Evolutionary conservation across 2,113 vertebrate genomes (phyloP).

Genomic region (Cryptoleucopteryx plumbea): DNA sequence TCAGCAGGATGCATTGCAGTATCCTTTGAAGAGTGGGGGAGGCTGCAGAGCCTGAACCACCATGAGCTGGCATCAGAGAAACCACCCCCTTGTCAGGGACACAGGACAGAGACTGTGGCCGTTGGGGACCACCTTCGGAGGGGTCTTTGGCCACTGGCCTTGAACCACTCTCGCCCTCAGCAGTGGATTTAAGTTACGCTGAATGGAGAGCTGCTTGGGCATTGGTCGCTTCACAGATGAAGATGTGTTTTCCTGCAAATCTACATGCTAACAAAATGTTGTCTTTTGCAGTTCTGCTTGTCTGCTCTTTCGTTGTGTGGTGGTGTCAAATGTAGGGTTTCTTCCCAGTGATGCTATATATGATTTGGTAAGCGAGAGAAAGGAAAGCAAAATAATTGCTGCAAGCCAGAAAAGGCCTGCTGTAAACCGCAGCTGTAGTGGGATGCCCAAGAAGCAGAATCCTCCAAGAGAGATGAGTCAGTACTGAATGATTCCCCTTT

Average conservation of each 20-base stretch:
- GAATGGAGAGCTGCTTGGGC: neutral
- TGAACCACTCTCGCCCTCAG: neutral
- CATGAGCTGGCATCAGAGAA: neutral
- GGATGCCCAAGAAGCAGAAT: neutral
- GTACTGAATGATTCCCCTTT: neutral
- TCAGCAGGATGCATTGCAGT: neutral
- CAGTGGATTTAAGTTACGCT: neutral
- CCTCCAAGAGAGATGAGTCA: neutral
- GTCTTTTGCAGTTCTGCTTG: neutral
- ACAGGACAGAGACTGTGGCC: neutral
- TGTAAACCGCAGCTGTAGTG: neutral
- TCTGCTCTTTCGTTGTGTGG: neutral
- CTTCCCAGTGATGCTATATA: neutral
- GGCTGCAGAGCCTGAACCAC: neutral
- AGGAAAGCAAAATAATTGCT: neutral
- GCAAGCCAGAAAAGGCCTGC: neutral
- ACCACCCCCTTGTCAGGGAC: neutral
- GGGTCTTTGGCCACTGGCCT: neutral
- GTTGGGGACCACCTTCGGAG: neutral
- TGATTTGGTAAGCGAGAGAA: neutral
- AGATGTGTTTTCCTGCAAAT: neutral
- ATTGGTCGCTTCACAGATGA: fast-evolving
- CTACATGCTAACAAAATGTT: neutral
- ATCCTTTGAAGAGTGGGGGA: neutral
- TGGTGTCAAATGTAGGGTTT: neutral